Evolutionary conservation across 2,113 vertebrate genomes (phyloP), one percentile per base, ranked within the genome.

Genomic region (Thryonomys swinderianus): DNA sequence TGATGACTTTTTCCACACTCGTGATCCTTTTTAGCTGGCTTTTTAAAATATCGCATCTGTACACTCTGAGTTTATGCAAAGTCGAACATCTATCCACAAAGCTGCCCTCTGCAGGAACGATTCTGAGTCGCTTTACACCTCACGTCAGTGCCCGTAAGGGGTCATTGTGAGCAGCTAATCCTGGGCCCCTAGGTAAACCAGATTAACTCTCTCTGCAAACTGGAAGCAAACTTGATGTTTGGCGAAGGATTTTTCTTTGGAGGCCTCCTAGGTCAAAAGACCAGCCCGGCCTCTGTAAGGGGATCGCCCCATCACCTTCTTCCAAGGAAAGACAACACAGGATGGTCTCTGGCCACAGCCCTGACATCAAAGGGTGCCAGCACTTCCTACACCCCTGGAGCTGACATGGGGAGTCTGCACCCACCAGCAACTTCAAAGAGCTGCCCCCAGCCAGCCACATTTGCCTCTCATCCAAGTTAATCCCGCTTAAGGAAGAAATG

Each of bases 191-290:
- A 64, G 84, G 95, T 78, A 97, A 92, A 73, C 37, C 76, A 95
- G 51, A 87, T 81, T 93, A 97, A 94, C 18, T 40, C 92, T 94
- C 71, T 93, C 89, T 90, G 2, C 3, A 94, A 94, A 34, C 90
- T 64, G 83, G 84, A 92, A 74, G 74, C 30, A 86, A 96, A 91
- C 57, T 89, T 80, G 57, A 78, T 61, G 76, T 88, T 88, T 78
- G 30, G 71, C 48, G 85, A 57, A 86, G 27, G 1, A 3, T 40
- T 96, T 97, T 89, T 81, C 64, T 94, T 88, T 87, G 61, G 48
- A 91, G 81, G 64, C 64, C 48, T 23, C 73, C 76, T 71, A 89
- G 57, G 85, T 64, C 93, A 93, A 96, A 76, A 30, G 96, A 90
- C 23, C 62, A 6, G 94, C 32, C 62, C 7, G 93, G 27, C 40